phyloP scores from a whole-genome alignment of 2,888 invertebrate genomes.

The Hesperia comma region DNA sequence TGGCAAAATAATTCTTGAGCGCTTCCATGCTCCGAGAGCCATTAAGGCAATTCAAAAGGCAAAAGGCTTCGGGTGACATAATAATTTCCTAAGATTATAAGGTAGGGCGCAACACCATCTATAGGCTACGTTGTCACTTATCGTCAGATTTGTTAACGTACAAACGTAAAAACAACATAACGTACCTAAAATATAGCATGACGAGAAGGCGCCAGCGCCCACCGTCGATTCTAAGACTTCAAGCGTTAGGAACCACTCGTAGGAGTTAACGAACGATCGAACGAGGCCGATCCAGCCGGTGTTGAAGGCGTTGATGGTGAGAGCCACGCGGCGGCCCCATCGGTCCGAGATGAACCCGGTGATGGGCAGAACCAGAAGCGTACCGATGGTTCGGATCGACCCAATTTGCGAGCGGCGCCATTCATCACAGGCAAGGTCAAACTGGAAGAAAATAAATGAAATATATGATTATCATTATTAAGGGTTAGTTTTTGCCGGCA shows the following conservation, averaged over 20 bases:
- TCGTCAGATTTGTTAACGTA: too few relatives aligned
- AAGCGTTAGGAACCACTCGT: slow-evolving; percentile 87
- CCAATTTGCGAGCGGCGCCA: slow-evolving; percentile 90
- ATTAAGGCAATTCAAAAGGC: too few relatives aligned
- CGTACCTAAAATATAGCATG: slow-evolving; percentile 88
- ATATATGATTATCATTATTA: not conserved
- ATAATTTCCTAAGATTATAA: too few relatives aligned
- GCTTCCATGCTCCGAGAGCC: too few relatives aligned
- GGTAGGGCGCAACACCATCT: too few relatives aligned
- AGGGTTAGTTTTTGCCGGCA: too few relatives aligned
- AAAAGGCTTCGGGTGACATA: too few relatives aligned
- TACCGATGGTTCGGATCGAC: slow-evolving; percentile 88
- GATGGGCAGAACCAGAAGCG: slow-evolving; percentile 87
- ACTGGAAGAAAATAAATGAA: slow-evolving; percentile 65
- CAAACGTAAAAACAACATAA: not conserved
- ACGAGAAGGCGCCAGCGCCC: slow-evolving; percentile 88
- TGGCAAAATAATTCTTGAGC: too few relatives aligned
- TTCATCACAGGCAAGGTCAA: slow-evolving; percentile 85
- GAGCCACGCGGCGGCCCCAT: slow-evolving; percentile 86
- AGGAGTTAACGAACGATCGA: slow-evolving; percentile 87
- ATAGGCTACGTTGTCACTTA: too few relatives aligned
- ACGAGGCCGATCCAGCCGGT: slow-evolving; percentile 87
- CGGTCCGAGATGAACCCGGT: slow-evolving; percentile 90
- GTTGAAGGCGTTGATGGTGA: slow-evolving; percentile 85
- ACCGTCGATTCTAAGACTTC: slow-evolving; percentile 89